Evolutionary conservation across 2,888 invertebrate species (phyloP).

Genomic region (Amphiduros pacificus): DNA sequence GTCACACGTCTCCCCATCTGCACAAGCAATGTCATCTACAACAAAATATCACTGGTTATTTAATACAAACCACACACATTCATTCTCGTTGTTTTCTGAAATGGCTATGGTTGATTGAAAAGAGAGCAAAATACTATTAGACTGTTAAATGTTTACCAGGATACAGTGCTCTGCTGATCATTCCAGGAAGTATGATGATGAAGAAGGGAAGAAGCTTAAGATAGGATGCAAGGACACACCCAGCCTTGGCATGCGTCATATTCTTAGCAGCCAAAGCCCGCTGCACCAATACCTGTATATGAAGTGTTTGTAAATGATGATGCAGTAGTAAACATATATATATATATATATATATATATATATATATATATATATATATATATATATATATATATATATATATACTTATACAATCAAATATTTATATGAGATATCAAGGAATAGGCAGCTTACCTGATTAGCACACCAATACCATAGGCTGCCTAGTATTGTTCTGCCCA

Average conservation of each 20-base stretch:
- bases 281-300: constrained; percentile 61
- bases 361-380: neutral
- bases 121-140: neutral
- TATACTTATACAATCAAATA: neutral
- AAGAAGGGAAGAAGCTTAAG: constrained; percentile 62
- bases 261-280: constrained; percentile 61
- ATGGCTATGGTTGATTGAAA: too few relatives aligned
- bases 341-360: neutral
- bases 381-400: neutral
- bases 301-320: neutral
- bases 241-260: constrained; percentile 63
- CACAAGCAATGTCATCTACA: constrained; percentile 62
- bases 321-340: neutral
- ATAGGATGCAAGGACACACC: constrained; percentile 62
- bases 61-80: too few relatives aligned
- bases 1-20: constrained; percentile 58
- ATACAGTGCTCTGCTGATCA: constrained; percentile 49
- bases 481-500: constrained; percentile 24
- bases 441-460: constrained; percentile 31
- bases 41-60: too few relatives aligned
- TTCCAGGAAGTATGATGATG: constrained; percentile 56
- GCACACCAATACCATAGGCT: constrained; percentile 32
- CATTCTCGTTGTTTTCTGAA: too few relatives aligned
- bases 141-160: constrained; percentile 43
- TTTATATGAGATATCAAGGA: neutral